phyloP scores from a whole-genome alignment of 2,113 vertebrate species.

The Falcunculus frontatus region DNA sequence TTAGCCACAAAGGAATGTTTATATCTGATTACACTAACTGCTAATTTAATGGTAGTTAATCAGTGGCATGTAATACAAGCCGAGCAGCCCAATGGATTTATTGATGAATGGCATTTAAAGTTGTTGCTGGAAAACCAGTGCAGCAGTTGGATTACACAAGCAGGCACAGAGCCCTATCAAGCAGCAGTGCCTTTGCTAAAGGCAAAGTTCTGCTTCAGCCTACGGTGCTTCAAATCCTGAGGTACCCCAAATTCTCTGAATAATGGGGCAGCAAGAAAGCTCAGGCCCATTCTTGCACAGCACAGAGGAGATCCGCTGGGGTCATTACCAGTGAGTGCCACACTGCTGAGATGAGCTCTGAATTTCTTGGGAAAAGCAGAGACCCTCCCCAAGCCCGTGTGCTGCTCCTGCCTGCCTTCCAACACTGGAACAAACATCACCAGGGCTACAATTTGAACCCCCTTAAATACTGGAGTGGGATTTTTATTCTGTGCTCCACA shows the following conservation, averaged over 20 bases:
- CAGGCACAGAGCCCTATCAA: background rate
- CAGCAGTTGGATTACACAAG: background rate
- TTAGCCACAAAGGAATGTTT: constrained; percentile 72
- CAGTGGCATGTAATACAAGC: constrained; percentile 59
- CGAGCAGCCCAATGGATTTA: constrained; percentile 43
- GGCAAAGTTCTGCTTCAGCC: background rate
- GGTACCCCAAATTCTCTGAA: background rate
- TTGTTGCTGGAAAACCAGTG: background rate
- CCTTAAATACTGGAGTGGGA: background rate
- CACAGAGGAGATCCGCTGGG: background rate
- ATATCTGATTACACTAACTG: constrained; percentile 71
- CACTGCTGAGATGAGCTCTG: background rate
- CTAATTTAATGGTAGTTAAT: constrained; percentile 71
- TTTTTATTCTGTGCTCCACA: background rate
- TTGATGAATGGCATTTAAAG: constrained; percentile 55
- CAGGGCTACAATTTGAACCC: background rate
- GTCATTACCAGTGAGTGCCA: too few species aligned
- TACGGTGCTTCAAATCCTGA: background rate
- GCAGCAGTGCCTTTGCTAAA: background rate
- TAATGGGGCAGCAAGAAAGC: rapidly evolving
- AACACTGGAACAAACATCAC: background rate
- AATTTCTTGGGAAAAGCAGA: background rate
- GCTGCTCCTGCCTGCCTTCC: background rate
- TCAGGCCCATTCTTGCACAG: background rate
- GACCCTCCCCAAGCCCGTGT: background rate